Percentiles rank a stretch among this genome's conserved stretches.
Conservation (phyloP, 2,888 invertebrate species). For the Drosophila leonis region DNA sequence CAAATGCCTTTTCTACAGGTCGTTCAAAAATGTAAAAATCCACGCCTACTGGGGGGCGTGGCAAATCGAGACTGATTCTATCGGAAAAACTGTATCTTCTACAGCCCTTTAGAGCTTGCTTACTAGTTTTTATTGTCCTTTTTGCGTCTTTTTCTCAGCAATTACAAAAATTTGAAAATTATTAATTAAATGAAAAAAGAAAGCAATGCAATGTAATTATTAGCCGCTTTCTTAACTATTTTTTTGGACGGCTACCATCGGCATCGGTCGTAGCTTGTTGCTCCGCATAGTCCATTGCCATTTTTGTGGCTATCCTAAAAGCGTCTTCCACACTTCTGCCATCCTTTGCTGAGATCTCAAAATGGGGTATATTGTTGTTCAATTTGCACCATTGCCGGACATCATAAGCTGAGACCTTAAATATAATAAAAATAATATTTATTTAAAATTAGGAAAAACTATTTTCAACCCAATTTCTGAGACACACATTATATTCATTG, state of each 20-base stretch:
- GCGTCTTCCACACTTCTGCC: neutral
- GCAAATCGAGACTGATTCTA: too few species aligned
- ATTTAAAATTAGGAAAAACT: neutral
- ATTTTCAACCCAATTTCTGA: neutral
- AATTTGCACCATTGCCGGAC: neutral
- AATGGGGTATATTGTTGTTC: conserved; percentile 1
- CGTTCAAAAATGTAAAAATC: neutral
- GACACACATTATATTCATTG: neutral
- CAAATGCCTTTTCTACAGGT: neutral
- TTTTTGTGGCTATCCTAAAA: neutral
- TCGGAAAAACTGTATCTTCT: too few species aligned
- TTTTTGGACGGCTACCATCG: neutral
- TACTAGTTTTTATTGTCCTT: too few species aligned
- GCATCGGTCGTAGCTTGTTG: neutral
- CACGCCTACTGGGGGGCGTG: neutral
- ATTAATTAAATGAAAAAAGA: too few species aligned
- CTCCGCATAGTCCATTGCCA: neutral
- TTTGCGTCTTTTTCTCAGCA: too few species aligned
- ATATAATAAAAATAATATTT: neutral
- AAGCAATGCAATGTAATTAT: too few species aligned
- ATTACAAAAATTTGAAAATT: too few species aligned
- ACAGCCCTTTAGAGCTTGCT: too few species aligned
- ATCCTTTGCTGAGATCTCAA: neutral
- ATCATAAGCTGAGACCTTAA: neutral
- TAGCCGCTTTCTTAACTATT: neutral